Evolutionary conservation across 1,140 invertebrate genomes (phyloP), one percentile per base, ranked within the genome.

Genomic region (Saxidomus purpurata): DNA sequence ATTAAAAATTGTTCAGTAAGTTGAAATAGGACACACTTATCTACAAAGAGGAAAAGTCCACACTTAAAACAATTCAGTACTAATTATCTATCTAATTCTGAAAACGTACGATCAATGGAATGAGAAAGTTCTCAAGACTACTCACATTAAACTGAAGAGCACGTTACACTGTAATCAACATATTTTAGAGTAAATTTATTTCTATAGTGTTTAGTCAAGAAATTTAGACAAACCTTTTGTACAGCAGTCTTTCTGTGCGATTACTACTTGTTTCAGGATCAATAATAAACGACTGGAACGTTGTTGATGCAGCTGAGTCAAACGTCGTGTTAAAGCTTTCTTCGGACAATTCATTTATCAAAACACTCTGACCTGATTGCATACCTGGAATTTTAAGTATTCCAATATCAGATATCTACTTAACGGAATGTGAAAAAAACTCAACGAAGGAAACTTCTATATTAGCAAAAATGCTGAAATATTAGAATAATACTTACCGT

Each of bases 351-450:
- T 15, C n/a, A 49, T 63, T 87, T 9, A 63, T 6, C 34, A 76
- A 34, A 17, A 87, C 36, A 49, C 43, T 61, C 38, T 87, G 85
- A 1, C 85, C 85, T 28, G 36, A 25, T 28, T 28, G 38, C 52
- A 87, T 43, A 43, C 85, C 85, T 80, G 15, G 25, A 52, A 79
- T 34, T 9, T 6, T n/a, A n/a, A n/a, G n/a, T n/a, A n/a, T 34
- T 11, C 4, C 8, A 74, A 11, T 74, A 15, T 9, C 17, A 74
- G 15, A 40, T 36, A 31, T 74, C 31, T 74, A 11, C 28, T 34
- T 40, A 17, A 25, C 25, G 13, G 31, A 13, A 15, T 25, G 22
- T 67, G 9, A 67, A 67, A 15, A 15, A 67, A 31, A 9, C 13
- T 67, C 11, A 11, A 11, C 13, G 13, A 31, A 67, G 11, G 9